These are phyloP conservation scores for Papilio protenor DNA, from an alignment of 2,888 invertebrate species.

Conservation along the genomic window DNA sequence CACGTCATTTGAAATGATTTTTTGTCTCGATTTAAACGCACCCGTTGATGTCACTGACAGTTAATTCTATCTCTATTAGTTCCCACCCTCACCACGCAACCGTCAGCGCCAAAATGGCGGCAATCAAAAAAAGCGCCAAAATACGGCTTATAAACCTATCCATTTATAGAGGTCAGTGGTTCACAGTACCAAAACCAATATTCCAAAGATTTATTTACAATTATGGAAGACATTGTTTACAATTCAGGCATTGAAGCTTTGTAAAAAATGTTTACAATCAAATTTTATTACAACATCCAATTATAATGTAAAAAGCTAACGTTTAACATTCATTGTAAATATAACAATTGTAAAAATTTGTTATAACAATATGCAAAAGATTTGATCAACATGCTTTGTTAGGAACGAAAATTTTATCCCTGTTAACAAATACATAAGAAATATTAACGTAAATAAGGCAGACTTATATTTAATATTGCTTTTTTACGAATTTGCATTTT, in stretches of 20 bases:
- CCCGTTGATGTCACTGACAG: no score
- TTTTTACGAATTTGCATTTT: conserved; percentile 25
- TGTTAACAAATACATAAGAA: conserved; percentile 16
- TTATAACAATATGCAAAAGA: conserved; percentile 41
- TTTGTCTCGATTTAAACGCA: no score
- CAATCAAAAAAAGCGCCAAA: no score
- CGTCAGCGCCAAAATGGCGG: no score
- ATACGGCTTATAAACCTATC: no score
- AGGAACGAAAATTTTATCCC: conserved; percentile 37
- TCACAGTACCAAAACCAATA: conserved; percentile 64
- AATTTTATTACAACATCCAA: conserved; percentile 54
- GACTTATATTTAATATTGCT: conserved; percentile 20
- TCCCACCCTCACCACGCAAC: no score
- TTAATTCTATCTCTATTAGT: no score
- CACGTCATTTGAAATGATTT: no score
- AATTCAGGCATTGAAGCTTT: conserved; percentile 51
- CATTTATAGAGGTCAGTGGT: not conserved
- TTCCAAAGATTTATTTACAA: conserved; percentile 64
- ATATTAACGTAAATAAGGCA: conserved; percentile 11
- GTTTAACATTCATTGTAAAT: conserved; percentile 46
- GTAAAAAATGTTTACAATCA: conserved; percentile 45
- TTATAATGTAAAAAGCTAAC: conserved; percentile 48
- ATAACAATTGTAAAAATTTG: conserved; percentile 47
- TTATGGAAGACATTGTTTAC: conserved; percentile 72
- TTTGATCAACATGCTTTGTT: conserved; percentile 31